A percentile compares a stretch with the other conserved stretches of the same genome.
phyloP scores from a whole-genome alignment of 1,140 invertebrate genomes.

The Danaus melanippus region DNA sequence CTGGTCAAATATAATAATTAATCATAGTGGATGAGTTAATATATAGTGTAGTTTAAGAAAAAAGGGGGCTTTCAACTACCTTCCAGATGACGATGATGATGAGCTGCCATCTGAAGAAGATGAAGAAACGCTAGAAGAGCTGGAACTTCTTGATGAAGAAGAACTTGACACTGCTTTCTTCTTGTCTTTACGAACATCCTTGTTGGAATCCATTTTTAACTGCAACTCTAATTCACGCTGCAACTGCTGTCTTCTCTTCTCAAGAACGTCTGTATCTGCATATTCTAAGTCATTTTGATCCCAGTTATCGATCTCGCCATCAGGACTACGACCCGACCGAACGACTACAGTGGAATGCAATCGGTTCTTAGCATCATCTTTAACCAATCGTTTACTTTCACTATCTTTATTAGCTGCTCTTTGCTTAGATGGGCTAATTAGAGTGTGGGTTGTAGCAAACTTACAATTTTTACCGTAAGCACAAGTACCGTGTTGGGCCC shows the following conservation, averaged over 20 bases:
- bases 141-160: conserved; percentile 78
- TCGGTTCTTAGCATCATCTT: conserved; percentile 77
- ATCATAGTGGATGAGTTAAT: no score
- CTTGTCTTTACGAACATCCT: conserved; percentile 77
- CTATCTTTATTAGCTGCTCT: conserved; percentile 78
- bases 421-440: conserved; percentile 83
- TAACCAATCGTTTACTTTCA: conserved; percentile 73
- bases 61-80: conserved; percentile 31
- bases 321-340: conserved; percentile 75
- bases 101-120: conserved; percentile 75
- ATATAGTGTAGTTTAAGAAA: not conserved
- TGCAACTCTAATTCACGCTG: conserved; percentile 85
- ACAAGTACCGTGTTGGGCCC: conserved; percentile 82
- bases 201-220: conserved; percentile 76
- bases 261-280: conserved; percentile 86
- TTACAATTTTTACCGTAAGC: conserved; percentile 83
- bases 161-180: conserved; percentile 78
- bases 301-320: conserved; percentile 82
- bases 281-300: conserved; percentile 85
- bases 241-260: conserved; percentile 82
- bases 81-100: conserved; percentile 73
- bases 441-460: conserved; percentile 80
- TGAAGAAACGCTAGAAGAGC: conserved; percentile 75
- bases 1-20: no score
- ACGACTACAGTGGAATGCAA: conserved; percentile 77